Evolutionary conservation across 1,140 invertebrate species (phyloP), one percentile per base, ranked within the genome.

Genomic region (Papilio glaucus): DNA sequence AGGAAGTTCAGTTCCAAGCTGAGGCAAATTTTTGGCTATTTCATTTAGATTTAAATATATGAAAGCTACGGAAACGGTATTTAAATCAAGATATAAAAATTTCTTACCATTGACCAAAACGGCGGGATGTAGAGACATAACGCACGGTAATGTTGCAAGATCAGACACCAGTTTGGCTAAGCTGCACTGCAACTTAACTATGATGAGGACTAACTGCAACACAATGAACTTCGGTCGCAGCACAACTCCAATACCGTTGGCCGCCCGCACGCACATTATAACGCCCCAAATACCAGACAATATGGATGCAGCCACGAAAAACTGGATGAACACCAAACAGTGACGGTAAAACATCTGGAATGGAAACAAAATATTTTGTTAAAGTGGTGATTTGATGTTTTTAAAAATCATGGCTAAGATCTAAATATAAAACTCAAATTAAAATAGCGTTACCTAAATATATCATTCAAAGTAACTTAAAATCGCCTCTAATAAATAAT

Each of bases 241-340:
- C 77, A 65, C 91, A 79, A 74, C 81, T 10, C 93, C 92, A 0
- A 94, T 80, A 1, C 90, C 78, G 12, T 92, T 91, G 0, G 94
- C 82, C 39, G 94, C 88, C 4, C 92, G 87, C 0, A 95, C 93
- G 4, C 92, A 93, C 94, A 95, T 95, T 12, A 93, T 90, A 72
- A 95, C 93, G 0, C 94, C 95, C 95, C 95, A 96, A 15, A 96
- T 89, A 2, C 95, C 95, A n/a, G 94, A 88, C 5, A 95, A 76
- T 26, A 96, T 95, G 0, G 95, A 95, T 0, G 92, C 83, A 0
- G 93, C 92, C 1, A 95, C 89, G 13, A 95, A 84, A 1, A 94
- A 94, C 85, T 95, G 95, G 61, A 95, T 81, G 79, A 94, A 96
- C 78, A 94, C 88, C 80, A 95, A 95, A 77, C 93, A 94, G 1